Percentiles rank a stretch among this genome's conserved stretches.
Evolutionary conservation across 53 echinoderm and acorn worm species (phyloP).

Genomic region (Luidia sarsii): DNA sequence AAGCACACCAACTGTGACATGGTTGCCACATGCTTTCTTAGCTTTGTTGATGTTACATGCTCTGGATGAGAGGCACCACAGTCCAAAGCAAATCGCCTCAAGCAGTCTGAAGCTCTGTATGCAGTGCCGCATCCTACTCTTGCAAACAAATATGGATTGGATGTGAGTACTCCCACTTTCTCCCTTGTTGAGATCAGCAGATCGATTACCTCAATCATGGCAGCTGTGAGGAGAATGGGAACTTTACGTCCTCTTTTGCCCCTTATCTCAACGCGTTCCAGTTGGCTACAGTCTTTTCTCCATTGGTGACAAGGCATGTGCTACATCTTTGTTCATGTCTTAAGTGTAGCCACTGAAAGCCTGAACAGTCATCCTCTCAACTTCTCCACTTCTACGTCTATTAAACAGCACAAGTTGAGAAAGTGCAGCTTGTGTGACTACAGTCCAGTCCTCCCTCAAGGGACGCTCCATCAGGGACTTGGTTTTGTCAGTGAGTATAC

Average conservation of each 20-base stretch:
- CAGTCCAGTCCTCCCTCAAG: not conserved
- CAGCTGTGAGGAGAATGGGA: slow-evolving; percentile 45
- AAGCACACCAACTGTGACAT: slow-evolving; percentile 64
- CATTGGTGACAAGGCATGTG: slow-evolving; percentile 34
- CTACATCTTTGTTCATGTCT: slow-evolving; percentile 15
- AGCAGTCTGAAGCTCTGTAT: slow-evolving; percentile 51
- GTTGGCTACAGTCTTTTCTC: slow-evolving; percentile 39
- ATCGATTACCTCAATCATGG: slow-evolving; percentile 11
- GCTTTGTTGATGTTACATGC: slow-evolving; percentile 55
- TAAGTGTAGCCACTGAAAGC: slow-evolving; percentile 2
- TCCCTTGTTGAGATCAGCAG: not conserved
- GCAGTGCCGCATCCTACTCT: slow-evolving; percentile 35
- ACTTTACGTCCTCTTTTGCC: slow-evolving; percentile 68
- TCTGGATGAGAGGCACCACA: slow-evolving; percentile 48
- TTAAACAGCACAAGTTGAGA: slow-evolving; percentile 47
- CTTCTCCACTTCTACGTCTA: slow-evolving; percentile 55
- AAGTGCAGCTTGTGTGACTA: slow-evolving; percentile 11
- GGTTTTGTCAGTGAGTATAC: not conserved
- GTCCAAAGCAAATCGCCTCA: slow-evolving; percentile 26
- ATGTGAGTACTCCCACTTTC: slow-evolving; percentile 9
- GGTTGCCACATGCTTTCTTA: slow-evolving; percentile 64
- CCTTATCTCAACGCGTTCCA: slow-evolving; percentile 51
- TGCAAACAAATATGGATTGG: slow-evolving; percentile 69
- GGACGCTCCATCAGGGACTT: not conserved
- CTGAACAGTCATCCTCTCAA: slow-evolving; percentile 31